phyloP scores from a whole-genome alignment of 2,797 vertebrate species.

The Bovichtus variegatus region DNA sequence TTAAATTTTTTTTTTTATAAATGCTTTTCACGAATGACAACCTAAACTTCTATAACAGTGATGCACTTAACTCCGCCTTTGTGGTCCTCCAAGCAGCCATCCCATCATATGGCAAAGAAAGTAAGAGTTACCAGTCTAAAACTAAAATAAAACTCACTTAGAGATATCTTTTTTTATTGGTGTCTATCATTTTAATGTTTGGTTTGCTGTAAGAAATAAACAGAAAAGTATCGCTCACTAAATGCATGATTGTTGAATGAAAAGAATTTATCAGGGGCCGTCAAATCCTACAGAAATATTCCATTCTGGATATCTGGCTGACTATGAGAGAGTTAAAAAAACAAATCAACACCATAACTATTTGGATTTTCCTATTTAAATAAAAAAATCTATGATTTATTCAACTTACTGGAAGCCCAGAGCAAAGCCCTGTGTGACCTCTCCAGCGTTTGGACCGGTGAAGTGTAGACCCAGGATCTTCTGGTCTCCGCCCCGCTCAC shows the following conservation, averaged over 20 bases:
- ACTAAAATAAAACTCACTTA: background rate
- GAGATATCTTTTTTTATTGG: background rate
- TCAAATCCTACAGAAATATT: background rate
- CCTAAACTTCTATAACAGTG: background rate
- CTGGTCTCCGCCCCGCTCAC: constrained; percentile 87
- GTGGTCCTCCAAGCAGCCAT: background rate
- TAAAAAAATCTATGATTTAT: background rate
- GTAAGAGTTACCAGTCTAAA: background rate
- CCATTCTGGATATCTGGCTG: background rate
- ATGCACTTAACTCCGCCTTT: background rate
- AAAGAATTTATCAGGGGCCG: background rate
- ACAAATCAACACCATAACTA: background rate
- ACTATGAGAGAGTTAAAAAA: background rate
- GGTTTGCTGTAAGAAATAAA: background rate
- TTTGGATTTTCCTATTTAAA: too few relatives aligned
- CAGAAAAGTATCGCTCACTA: background rate
- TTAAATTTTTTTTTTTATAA: background rate
- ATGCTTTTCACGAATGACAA: background rate
- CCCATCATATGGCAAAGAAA: background rate
- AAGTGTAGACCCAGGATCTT: constrained; percentile 95
- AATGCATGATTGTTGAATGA: background rate
- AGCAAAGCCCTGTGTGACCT: constrained; percentile 96
- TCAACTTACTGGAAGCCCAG: constrained; percentile 92
- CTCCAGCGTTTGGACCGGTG: constrained; percentile 94
- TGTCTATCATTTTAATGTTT: background rate